A percentile compares a stretch with the other conserved stretches of the same genome.
phyloP scores from a whole-genome alignment of 1,140 invertebrate species.

The Caerostris extrusa region DNA sequence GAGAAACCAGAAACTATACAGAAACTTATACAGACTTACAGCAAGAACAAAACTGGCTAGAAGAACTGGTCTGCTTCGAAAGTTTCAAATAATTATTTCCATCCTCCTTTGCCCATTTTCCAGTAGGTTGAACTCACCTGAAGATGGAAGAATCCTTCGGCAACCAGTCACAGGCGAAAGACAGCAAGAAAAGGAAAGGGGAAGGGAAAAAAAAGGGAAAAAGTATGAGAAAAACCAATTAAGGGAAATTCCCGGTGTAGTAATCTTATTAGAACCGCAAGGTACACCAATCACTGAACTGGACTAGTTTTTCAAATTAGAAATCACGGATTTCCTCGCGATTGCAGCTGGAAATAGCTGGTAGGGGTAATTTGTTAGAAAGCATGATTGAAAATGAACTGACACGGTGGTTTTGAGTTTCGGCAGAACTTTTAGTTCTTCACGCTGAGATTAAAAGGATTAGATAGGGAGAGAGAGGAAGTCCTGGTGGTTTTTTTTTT shows the following conservation, averaged over 20 bases:
- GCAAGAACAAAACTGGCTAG: too few relatives aligned
- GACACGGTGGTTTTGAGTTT: conserved; percentile 45
- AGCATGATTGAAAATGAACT: conserved; percentile 69
- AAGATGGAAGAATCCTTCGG: not conserved
- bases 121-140: not conserved
- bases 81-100: conserved; percentile 49
- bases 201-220: not conserved
- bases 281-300: conserved; percentile 73
- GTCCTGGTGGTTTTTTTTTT: not conserved
- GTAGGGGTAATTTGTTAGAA: conserved; percentile 60
- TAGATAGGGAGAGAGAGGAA: not conserved
- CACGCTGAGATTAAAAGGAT: conserved; percentile 34
- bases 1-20: too few relatives aligned
- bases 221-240: conserved; percentile 67
- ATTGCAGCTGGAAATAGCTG: conserved; percentile 30
- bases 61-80: not conserved
- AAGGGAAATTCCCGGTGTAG: conserved; percentile 71
- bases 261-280: conserved; percentile 74
- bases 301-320: conserved; percentile 72
- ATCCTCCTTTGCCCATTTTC: not conserved
- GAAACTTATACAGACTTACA: too few relatives aligned
- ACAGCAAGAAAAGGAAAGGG: not conserved
- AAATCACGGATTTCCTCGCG: conserved; percentile 68
- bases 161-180: not conserved
- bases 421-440: conserved; percentile 53